Evolutionary conservation across 1,140 invertebrate species (phyloP).

Genomic region (Anadara kagoshimensis): DNA sequence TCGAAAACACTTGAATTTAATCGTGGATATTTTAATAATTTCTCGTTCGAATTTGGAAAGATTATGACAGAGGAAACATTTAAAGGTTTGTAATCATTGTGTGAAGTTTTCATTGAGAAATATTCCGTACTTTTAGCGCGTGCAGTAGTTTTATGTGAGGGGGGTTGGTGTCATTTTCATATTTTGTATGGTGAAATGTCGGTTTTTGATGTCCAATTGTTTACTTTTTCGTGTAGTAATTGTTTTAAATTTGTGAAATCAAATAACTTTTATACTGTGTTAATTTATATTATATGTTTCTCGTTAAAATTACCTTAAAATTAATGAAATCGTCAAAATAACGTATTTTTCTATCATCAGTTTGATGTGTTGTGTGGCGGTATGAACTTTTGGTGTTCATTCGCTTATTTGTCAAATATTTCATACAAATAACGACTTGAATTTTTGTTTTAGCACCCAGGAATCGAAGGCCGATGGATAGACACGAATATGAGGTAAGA

Average conservation of each 20-base stretch:
- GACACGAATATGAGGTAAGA: conserved; percentile 46
- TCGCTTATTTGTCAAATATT: too few relatives aligned
- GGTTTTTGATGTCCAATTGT: too few relatives aligned
- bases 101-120: neutral
- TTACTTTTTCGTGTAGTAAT: too few relatives aligned
- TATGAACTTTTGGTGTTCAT: too few relatives aligned
- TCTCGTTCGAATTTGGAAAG: conserved; percentile 18
- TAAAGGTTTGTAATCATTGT: conserved; percentile 48
- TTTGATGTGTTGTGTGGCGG: too few relatives aligned
- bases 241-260: too few relatives aligned
- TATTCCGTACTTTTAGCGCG: conserved; percentile 14
- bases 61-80: conserved; percentile 54
- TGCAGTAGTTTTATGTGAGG: conserved; percentile 43
- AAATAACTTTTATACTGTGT: too few relatives aligned
- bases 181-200: too few relatives aligned
- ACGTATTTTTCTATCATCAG: too few relatives aligned
- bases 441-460: conserved; percentile 43
- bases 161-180: conserved; percentile 18
- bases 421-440: neutral
- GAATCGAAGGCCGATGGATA: conserved; percentile 41
- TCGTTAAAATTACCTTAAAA: too few relatives aligned
- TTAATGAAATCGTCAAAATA: too few relatives aligned
- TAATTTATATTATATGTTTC: too few relatives aligned
- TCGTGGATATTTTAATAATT: conserved; percentile 1
- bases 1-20: conserved; percentile 15